Base-by-base conservation (phyloP, 92 coral and sea anemone genomes). In the Isaurus tuberculatus region DNA sequence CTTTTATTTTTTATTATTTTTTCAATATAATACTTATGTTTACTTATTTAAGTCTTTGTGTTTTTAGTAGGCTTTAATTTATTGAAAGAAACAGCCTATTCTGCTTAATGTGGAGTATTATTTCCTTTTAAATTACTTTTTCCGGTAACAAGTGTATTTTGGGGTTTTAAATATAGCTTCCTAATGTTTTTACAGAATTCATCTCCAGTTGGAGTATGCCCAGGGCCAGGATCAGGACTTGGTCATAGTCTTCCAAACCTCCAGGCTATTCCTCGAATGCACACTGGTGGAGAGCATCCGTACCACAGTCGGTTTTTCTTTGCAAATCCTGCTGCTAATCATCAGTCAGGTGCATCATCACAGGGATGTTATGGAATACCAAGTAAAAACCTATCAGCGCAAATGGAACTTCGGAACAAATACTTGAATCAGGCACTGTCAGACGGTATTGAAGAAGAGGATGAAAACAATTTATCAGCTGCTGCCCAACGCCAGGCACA, bases 191-290 rank as follows among this genome's bases (percentile, higher is more conserved):
- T 30, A 17, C 70, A 95, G 98, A 88, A 91, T 34, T 86, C 94
- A 19, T 94, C 98, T 44, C 98, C 98, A 19, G 68, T 97, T 30
- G 95, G 98, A 69, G 88, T 93, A 30, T 77, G 82, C 36, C 82
- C 82, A 20, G 96, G 90, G 25, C 98, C 98, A 65, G 98, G 98
- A 20, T 93, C 98, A 49, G 85, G 90, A 36, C 92, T 91, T 84
- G 98, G 98, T 13, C 98, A 93, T 75, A 94, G 97, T 87, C 95
- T 97, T 58, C 98, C 99, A 60, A 97, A 97, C 72, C 95, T 97
- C 20, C 99, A 94, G 87, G 92, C 93, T 49, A 91, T 97, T 73
- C 98, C 99, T 66, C 96, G 94, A 43, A 79, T 83, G 51, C 86
- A 92, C 75, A 90, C 93, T 25, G 92, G 91, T 61, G 83, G 92